Conservation (phyloP, 64 coral and sea anemone genomes). For the Stylophora pistillata region DNA sequence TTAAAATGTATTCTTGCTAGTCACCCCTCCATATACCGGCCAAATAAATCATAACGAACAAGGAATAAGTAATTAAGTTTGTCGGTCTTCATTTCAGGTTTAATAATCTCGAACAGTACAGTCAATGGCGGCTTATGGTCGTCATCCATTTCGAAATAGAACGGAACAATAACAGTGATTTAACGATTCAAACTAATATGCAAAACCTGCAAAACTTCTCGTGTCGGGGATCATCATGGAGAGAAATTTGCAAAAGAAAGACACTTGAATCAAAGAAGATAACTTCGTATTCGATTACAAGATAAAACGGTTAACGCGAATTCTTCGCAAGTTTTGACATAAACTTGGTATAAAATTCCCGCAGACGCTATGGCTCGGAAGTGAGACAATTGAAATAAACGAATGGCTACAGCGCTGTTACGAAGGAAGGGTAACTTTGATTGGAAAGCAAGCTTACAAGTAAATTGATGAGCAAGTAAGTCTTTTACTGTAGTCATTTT, state of each 20-base stretch:
- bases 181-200: not conserved
- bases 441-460: not conserved
- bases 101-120: not conserved
- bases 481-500: not conserved
- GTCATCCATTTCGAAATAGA: not conserved
- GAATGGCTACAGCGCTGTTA: not conserved
- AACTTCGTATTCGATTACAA: not conserved
- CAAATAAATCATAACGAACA: not conserved
- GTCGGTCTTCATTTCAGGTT: not conserved
- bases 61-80: not conserved
- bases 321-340: not conserved
- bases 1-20: not conserved
- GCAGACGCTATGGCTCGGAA: not conserved
- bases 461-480: not conserved
- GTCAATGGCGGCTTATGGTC: not conserved
- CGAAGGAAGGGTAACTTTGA: not conserved
- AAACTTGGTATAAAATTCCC: too few species aligned
- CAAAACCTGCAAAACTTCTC: not conserved
- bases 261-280: not conserved
- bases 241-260: not conserved
- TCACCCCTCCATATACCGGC: too few species aligned
- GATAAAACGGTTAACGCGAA: not conserved
- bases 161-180: not conserved
- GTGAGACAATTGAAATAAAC: not conserved
- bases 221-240: not conserved